A percentile compares a stretch with the other conserved stretches of the same genome.
phyloP scores from a whole-genome alignment of 2,888 invertebrate genomes.

The Unio delphinus region DNA sequence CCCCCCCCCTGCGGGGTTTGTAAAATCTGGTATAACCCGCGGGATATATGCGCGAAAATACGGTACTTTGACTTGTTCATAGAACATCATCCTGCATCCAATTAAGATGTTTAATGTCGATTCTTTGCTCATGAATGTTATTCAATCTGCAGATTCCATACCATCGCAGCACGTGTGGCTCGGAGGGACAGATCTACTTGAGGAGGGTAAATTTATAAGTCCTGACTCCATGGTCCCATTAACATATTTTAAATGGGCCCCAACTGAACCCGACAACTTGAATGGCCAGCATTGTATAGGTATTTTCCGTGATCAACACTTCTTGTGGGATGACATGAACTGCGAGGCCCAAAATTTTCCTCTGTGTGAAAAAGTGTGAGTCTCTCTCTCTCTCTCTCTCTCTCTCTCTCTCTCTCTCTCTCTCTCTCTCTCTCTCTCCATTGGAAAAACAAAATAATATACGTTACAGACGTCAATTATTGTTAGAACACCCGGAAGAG shows the following conservation, averaged over 20 bases:
- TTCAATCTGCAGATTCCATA: slow-evolving; percentile 12
- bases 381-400: not conserved
- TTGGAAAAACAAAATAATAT: no score
- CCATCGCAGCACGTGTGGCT: slow-evolving; percentile 25
- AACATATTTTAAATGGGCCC: slow-evolving; percentile 29
- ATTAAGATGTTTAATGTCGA: no score
- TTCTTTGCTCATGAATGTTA: no score
- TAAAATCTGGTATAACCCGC: no score
- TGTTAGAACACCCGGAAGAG: no score
- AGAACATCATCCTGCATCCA: no score
- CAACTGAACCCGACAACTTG: slow-evolving; percentile 27
- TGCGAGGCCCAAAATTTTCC: slow-evolving; percentile 23
- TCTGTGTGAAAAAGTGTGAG: slow-evolving; percentile 29
- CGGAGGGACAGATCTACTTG: slow-evolving; percentile 29
- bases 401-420: no score
- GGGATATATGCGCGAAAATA: no score
- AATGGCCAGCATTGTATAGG: slow-evolving; percentile 32
- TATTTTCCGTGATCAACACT: slow-evolving; percentile 15
- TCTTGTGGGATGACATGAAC: slow-evolving; percentile 26
- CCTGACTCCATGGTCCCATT: slow-evolving; percentile 20
- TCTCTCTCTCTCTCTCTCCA: no score
- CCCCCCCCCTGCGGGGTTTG: no score
- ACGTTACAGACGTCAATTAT: no score
- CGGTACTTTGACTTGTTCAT: no score
- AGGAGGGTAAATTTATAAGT: slow-evolving; percentile 27